Percentiles rank a stretch among this genome's conserved stretches.
Evolutionary conservation across 1,140 invertebrate species (phyloP).

Genomic region (Coenobita brevimanus): DNA sequence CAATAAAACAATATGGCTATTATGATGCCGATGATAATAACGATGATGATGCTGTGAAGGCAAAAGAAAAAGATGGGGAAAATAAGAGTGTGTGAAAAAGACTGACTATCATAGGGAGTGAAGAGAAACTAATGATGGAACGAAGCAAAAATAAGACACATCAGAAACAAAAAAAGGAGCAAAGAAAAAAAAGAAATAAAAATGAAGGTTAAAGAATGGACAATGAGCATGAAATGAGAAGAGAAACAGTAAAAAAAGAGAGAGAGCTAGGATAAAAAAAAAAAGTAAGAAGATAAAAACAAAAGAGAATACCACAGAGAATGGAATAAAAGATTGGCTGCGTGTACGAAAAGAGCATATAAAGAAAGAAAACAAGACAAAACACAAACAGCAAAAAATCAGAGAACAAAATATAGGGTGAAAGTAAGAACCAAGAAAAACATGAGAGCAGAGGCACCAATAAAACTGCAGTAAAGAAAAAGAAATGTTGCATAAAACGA

Average conservation of each 20-base stretch:
- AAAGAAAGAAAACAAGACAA: not conserved
- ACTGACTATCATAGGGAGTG: no score
- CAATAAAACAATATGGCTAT: no score
- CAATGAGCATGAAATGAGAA: not conserved
- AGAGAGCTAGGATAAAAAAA: not conserved
- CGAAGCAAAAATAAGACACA: not conserved
- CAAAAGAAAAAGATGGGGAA: not conserved
- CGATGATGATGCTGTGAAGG: not conserved
- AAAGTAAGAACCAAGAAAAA: not conserved
- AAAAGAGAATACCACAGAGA: not conserved
- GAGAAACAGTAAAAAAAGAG: not conserved
- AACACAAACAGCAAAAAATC: not conserved
- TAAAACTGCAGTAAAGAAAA: no score
- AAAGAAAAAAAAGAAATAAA: constrained; percentile 3
- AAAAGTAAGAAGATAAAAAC: not conserved
- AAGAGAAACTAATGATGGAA: no score
- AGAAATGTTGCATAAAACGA: no score
- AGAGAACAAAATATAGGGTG: not conserved
- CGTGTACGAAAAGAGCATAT: no score
- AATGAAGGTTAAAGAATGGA: not conserved
- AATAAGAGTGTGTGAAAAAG: not conserved
- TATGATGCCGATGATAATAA: no score
- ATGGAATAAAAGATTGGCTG: not conserved
- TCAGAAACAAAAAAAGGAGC: not conserved
- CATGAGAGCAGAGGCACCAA: not conserved